These are phyloP conservation scores for Euphonia xanthogaster DNA, from an alignment of 2,797 vertebrate species.

Conservation along the genomic window DNA sequence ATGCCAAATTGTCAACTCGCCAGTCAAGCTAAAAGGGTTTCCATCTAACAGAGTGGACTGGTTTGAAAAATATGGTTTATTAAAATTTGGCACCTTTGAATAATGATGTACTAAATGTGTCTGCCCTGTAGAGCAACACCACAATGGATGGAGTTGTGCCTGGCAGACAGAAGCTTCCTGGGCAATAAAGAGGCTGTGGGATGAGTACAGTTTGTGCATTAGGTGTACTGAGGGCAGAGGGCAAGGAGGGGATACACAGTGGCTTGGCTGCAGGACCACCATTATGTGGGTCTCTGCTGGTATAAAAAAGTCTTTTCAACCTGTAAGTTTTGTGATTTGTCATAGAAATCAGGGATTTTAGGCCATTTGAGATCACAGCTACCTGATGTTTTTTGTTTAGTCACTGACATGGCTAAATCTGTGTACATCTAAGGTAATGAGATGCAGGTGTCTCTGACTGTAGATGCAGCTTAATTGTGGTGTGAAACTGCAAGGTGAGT, in stretches of 20 bases:
- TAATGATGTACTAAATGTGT: neutral
- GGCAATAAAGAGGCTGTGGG: neutral
- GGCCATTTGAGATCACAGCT: neutral
- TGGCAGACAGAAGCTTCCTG: neutral
- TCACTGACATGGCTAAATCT: fast-evolving
- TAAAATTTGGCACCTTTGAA: neutral
- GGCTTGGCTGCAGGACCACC: neutral
- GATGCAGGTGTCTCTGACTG: neutral
- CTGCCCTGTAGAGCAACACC: neutral
- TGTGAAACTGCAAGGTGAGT: neutral
- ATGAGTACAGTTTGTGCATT: neutral
- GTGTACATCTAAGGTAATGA: fast-evolving
- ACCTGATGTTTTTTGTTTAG: neutral
- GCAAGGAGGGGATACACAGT: fast-evolving
- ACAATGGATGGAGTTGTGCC: neutral
- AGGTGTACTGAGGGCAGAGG: neutral
- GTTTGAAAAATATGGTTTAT: neutral
- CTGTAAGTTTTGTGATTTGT: neutral
- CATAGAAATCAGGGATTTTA: neutral
- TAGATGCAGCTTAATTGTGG: neutral
- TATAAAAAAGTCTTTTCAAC: neutral
- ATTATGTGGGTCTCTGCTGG: fast-evolving
- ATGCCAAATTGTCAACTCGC: neutral
- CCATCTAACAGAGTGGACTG: neutral
- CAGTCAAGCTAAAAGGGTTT: neutral